Percentiles rank a stretch among this genome's conserved stretches.
phyloP scores from a whole-genome alignment of 2,113 vertebrate species.

The Aegypius monachus region DNA sequence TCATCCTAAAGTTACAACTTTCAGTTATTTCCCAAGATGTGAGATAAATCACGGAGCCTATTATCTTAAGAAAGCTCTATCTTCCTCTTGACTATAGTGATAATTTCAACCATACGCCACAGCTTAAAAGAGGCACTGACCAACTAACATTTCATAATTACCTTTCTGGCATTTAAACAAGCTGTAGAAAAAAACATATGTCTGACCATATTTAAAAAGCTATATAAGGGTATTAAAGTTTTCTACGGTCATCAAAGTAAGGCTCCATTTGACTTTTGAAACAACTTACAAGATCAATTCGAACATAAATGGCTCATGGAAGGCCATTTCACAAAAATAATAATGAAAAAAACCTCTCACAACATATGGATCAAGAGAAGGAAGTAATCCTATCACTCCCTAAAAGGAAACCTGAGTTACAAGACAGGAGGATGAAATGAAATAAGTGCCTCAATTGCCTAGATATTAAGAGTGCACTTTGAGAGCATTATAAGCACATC shows the following conservation, averaged over 20 bases:
- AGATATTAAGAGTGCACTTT: conserved; percentile 8
- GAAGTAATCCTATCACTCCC: background rate
- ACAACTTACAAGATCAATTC: conserved; percentile 24
- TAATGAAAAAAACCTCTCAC: background rate
- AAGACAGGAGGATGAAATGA: conserved; percentile 27
- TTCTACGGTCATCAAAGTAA: conserved; percentile 40
- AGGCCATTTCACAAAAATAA: conserved; percentile 11
- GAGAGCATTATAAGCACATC: conserved; percentile 32
- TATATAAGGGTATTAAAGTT: conserved; percentile 11
- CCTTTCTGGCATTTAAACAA: conserved; percentile 40
- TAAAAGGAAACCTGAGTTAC: background rate
- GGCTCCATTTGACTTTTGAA: conserved; percentile 24
- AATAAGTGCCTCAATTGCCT: conserved; percentile 29
- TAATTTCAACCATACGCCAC: conserved; percentile 23
- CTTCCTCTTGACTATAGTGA: background rate
- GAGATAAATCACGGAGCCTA: background rate
- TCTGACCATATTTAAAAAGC: conserved; percentile 8
- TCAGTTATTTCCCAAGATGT: background rate
- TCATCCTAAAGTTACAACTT: background rate
- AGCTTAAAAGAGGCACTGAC: conserved; percentile 21
- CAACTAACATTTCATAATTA: conserved; percentile 56
- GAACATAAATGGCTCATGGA: conserved; percentile 40
- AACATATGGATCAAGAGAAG: background rate
- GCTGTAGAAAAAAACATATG: background rate
- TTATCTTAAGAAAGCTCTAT: conserved; percentile 14